These are phyloP conservation scores for Cyclophora albipunctata DNA, from an alignment of 2,888 invertebrate genomes.

Conservation along the genomic window DNA sequence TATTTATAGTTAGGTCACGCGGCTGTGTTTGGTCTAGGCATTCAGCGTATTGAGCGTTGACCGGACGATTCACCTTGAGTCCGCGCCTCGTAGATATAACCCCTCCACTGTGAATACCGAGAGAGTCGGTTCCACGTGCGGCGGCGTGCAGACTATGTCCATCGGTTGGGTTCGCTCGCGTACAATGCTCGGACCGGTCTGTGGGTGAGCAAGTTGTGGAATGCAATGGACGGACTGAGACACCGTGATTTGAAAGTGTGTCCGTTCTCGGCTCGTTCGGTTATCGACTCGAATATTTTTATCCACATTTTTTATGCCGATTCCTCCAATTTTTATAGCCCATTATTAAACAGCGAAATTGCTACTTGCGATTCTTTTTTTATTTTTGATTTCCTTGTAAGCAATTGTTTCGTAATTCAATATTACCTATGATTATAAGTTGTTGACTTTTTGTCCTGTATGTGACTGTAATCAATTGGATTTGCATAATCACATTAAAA, in stretches of 20 bases:
- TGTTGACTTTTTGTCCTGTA: conserved; percentile 36
- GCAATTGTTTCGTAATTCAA: conserved; percentile 47
- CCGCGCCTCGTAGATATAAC: conserved; percentile 55
- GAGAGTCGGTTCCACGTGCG: conserved; percentile 32
- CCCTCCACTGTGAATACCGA: conserved; percentile 37
- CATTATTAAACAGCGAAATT: conserved; percentile 17
- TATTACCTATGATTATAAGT: conserved; percentile 50
- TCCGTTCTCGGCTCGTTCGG: conserved; percentile 30
- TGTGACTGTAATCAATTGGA: conserved; percentile 32
- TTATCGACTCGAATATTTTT: conserved; percentile 45
- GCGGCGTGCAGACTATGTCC: conserved; percentile 36
- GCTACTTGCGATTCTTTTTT: conserved; percentile 23
- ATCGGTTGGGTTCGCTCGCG: conserved; percentile 49
- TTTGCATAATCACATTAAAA: conserved; percentile 39
- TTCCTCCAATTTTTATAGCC: conserved; percentile 17
- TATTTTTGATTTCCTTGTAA: conserved; percentile 33
- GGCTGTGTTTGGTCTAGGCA: conserved; percentile 67
- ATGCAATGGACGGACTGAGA: conserved; percentile 64
- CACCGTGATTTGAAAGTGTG: conserved; percentile 67
- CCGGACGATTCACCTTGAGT: conserved; percentile 70
- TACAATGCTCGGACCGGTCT: conserved; percentile 72
- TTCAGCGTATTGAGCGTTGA: conserved; percentile 61
- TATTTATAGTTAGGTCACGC: conserved; percentile 56
- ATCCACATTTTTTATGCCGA: conserved; percentile 21
- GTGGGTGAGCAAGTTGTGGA: conserved; percentile 74